Percentiles rank a stretch among this genome's conserved stretches.
Evolutionary conservation across 30 jellyfish, hydroid and myxozoan species (phyloP).

Genomic region (Hydra vulgaris): DNA sequence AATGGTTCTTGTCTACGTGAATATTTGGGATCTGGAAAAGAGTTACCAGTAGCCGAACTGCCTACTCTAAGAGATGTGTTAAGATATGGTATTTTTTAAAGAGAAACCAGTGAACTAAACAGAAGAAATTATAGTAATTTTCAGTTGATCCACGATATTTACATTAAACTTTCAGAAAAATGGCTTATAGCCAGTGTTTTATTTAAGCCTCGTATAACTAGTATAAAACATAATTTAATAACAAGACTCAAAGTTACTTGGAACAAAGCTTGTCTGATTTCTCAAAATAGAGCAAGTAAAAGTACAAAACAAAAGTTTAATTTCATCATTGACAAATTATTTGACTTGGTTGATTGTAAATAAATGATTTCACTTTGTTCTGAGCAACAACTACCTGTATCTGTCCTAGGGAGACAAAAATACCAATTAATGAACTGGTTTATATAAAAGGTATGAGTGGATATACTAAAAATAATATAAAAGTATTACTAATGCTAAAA

Average conservation of each 20-base stretch:
- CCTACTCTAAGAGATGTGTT: background rate
- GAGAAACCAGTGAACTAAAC: background rate
- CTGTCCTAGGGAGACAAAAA: background rate
- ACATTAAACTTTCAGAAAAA: background rate
- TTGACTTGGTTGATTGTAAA: background rate
- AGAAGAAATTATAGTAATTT: background rate
- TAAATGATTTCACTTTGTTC: background rate
- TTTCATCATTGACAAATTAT: background rate
- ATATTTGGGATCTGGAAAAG: background rate
- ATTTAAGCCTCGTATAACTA: background rate
- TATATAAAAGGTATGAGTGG: background rate
- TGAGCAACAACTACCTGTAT: background rate
- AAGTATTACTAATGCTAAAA: background rate
- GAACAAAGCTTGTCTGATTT: background rate
- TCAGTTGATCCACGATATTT: background rate
- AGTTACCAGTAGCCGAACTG: background rate
- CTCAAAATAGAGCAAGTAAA: background rate
- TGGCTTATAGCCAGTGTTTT: background rate
- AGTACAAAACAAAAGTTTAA: background rate
- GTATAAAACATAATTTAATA: background rate
- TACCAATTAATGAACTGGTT: background rate
- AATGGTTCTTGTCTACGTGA: background rate
- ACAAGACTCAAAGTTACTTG: background rate
- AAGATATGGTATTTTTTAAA: background rate
- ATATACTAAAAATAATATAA: background rate